These are phyloP conservation scores for Spilarctia lutea DNA, from an alignment of 2,888 invertebrate genomes.

Conservation along the genomic window DNA sequence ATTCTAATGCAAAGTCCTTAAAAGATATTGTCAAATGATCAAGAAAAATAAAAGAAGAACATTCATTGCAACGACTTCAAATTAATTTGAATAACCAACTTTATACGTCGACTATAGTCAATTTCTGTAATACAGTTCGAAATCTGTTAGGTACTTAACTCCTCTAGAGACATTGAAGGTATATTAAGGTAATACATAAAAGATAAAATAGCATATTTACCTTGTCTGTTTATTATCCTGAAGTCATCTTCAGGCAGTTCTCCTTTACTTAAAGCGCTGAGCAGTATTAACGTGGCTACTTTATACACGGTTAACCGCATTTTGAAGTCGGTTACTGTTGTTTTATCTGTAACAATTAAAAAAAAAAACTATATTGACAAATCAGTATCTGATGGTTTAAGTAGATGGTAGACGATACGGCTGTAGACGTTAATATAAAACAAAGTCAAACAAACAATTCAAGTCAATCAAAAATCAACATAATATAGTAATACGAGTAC, in stretches of 20 bases:
- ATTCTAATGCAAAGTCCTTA: no score
- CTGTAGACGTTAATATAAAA: no score
- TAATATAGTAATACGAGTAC: no score
- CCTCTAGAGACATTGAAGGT: no score
- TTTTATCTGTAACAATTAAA: constrained; percentile 59
- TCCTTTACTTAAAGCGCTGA: constrained; percentile 74
- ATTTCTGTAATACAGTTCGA: neutral
- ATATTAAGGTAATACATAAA: no score
- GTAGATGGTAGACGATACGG: no score
- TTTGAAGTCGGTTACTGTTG: constrained; percentile 34
- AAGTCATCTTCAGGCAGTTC: constrained; percentile 81
- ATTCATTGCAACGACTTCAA: neutral
- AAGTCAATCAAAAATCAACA: neutral
- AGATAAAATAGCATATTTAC: constrained; percentile 51
- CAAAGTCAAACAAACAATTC: no score
- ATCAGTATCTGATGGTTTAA: no score
- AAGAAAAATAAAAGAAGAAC: neutral
- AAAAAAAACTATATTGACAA: no score
- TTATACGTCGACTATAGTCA: neutral
- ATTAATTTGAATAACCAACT: neutral
- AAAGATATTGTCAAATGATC: neutral
- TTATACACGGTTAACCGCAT: constrained; percentile 68
- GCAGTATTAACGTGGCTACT: constrained; percentile 70
- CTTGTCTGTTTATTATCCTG: constrained; percentile 83
- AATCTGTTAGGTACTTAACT: neutral